phyloP scores from a whole-genome alignment of 1,140 invertebrate genomes.

The Lerema accius region DNA sequence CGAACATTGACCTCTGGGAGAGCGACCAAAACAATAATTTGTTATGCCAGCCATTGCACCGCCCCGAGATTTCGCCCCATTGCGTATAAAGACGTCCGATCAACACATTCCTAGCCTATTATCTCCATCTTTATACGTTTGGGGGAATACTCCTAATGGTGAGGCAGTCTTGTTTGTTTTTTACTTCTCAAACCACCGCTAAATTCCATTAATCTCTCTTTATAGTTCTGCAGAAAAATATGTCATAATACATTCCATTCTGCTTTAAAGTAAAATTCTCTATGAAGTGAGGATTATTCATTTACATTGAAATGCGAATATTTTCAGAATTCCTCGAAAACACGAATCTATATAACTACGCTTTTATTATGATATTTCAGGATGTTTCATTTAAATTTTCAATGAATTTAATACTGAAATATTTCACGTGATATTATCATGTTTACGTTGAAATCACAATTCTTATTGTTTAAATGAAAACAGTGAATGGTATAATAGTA shows the following conservation, averaged over 20 bases:
- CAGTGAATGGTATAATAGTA: no score
- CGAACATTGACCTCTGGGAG: constrained; percentile 64
- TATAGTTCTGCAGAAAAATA: constrained; percentile 32
- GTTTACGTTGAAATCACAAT: no score
- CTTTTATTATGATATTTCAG: no score
- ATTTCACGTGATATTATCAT: no score
- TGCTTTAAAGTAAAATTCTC: not conserved
- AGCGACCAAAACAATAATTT: constrained; percentile 58
- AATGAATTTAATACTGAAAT: no score
- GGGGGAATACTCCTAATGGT: constrained; percentile 39
- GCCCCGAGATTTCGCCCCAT: constrained; percentile 55
- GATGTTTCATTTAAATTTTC: no score
- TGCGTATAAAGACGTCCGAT: constrained; percentile 51
- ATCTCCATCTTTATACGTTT: constrained; percentile 41
- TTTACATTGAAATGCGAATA: constrained; percentile 1
- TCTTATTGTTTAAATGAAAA: no score
- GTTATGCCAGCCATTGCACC: constrained; percentile 59
- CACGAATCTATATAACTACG: not conserved
- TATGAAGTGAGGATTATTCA: constrained; percentile 1
- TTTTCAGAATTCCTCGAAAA: constrained; percentile 3
- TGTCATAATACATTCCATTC: constrained; percentile 23
- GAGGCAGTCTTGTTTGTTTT: constrained; percentile 39
- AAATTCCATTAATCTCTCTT: constrained; percentile 39
- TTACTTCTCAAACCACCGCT: constrained; percentile 28
- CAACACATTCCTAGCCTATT: constrained; percentile 37